Conservation (phyloP, 2,888 invertebrate species). For the Drosophila eohydei region DNA sequence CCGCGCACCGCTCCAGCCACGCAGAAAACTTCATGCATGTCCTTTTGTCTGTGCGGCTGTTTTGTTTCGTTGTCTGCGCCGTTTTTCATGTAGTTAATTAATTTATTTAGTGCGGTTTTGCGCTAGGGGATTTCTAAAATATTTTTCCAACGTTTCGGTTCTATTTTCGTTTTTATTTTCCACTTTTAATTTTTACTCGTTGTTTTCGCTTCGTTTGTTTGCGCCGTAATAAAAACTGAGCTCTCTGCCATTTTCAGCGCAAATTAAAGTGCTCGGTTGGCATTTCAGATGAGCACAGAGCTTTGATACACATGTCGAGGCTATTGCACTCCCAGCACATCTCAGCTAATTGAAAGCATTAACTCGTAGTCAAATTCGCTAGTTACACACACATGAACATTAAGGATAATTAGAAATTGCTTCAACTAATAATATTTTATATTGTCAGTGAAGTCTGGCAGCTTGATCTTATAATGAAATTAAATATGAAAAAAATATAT, state of each 20-base stretch:
- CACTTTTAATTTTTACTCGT: slow-evolving; percentile 31
- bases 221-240: slow-evolving; percentile 32
- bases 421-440: not conserved
- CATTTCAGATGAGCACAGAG: slow-evolving; percentile 27
- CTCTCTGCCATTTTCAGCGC: slow-evolving; percentile 33
- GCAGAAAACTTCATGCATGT: slow-evolving; percentile 45
- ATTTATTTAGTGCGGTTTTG: slow-evolving; percentile 81
- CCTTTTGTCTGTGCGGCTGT: slow-evolving; percentile 41
- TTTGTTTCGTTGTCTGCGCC: slow-evolving; percentile 45
- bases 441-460: not conserved
- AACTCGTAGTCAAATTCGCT: not conserved
- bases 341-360: slow-evolving; percentile 31
- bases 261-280: slow-evolving; percentile 46
- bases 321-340: slow-evolving; percentile 29
- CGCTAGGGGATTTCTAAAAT: slow-evolving; percentile 74
- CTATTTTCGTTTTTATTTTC: slow-evolving; percentile 33
- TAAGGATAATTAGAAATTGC: not conserved
- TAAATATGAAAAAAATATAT: not conserved
- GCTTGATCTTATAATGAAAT: not conserved
- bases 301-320: slow-evolving; percentile 9
- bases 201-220: slow-evolving; percentile 28
- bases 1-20: not conserved
- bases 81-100: slow-evolving; percentile 81
- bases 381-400: not conserved
- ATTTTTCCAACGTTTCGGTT: slow-evolving; percentile 49